phyloP scores from a whole-genome alignment of 1,140 invertebrate species.

The Zaprionus africanus region DNA sequence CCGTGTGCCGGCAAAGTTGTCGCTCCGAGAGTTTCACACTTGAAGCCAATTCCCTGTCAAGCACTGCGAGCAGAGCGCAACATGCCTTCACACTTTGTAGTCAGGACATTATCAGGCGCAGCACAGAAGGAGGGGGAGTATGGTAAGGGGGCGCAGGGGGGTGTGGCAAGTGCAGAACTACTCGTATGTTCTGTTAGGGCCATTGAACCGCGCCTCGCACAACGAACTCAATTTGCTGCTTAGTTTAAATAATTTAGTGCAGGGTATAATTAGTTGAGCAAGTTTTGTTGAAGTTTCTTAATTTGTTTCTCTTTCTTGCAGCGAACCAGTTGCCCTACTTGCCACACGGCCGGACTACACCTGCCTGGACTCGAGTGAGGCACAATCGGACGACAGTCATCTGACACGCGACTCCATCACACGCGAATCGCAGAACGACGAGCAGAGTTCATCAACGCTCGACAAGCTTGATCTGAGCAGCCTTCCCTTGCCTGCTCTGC shows the following conservation, averaged over 20 bases:
- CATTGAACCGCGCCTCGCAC: slow-evolving; percentile 25
- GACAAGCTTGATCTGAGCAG: slow-evolving; percentile 82
- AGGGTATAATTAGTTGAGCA: background rate
- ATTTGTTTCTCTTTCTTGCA: slow-evolving; percentile 6
- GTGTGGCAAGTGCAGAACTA: slow-evolving; percentile 26
- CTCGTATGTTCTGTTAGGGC: slow-evolving; percentile 9
- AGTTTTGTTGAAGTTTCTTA: slow-evolving; percentile 16
- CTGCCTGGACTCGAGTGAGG: slow-evolving; percentile 80
- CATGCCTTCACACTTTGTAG: slow-evolving; percentile 35
- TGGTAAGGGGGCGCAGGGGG: background rate
- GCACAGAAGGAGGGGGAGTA: background rate
- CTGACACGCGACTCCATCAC: slow-evolving; percentile 79
- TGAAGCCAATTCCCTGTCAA: slow-evolving; percentile 40
- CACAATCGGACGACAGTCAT: slow-evolving; percentile 80
- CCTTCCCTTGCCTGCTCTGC: slow-evolving; percentile 77
- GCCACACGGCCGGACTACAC: slow-evolving; percentile 63
- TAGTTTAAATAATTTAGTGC: slow-evolving; percentile 17
- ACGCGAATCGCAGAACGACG: slow-evolving; percentile 80
- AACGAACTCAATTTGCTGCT: slow-evolving; percentile 10
- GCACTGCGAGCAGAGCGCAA: slow-evolving; percentile 15
- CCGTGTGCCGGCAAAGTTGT: slow-evolving; percentile 7
- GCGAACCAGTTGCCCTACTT: slow-evolving; percentile 23
- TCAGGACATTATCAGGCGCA: slow-evolving; percentile 8
- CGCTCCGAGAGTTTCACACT: slow-evolving; percentile 29
- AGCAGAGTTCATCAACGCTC: slow-evolving; percentile 73